These are phyloP conservation scores for Cricetomys ansorgei DNA, from an alignment of 2,113 vertebrate genomes.

Conservation along the genomic window DNA sequence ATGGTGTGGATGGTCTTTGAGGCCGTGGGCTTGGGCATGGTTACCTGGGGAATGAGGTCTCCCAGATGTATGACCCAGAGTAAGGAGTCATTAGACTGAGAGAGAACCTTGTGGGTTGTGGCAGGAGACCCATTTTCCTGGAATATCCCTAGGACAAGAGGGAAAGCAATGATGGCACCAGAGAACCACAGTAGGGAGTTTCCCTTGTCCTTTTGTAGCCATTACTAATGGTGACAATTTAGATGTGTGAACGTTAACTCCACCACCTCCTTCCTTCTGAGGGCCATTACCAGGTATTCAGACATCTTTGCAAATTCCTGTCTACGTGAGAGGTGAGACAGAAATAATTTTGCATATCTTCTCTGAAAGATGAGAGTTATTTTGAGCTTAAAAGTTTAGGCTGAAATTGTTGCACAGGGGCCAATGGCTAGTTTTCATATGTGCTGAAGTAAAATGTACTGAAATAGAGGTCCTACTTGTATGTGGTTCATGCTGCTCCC, in stretches of 20 bases:
- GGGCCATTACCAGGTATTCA: neutral
- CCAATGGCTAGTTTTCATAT: neutral
- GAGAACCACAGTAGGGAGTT: neutral
- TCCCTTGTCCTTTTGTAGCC: neutral
- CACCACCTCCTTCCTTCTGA: neutral
- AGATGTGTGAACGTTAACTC: neutral
- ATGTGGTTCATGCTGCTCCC: neutral
- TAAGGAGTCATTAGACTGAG: neutral
- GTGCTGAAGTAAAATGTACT: neutral
- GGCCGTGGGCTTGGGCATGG: neutral
- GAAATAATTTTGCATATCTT: neutral
- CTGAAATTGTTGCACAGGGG: neutral
- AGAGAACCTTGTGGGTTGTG: neutral
- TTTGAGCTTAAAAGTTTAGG: neutral
- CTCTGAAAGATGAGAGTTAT: neutral
- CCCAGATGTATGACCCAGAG: neutral
- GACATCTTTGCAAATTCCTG: neutral
- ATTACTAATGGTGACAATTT: neutral
- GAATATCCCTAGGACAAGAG: neutral
- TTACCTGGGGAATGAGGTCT: neutral
- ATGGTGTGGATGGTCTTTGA: neutral
- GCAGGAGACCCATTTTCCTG: neutral
- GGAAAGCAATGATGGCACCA: neutral
- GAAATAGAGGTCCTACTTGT: neutral
- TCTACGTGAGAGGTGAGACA: neutral